These are phyloP conservation scores for Poecilobothrus nobilitatus DNA, from an alignment of 2,888 invertebrate species.

Conservation along the genomic window DNA sequence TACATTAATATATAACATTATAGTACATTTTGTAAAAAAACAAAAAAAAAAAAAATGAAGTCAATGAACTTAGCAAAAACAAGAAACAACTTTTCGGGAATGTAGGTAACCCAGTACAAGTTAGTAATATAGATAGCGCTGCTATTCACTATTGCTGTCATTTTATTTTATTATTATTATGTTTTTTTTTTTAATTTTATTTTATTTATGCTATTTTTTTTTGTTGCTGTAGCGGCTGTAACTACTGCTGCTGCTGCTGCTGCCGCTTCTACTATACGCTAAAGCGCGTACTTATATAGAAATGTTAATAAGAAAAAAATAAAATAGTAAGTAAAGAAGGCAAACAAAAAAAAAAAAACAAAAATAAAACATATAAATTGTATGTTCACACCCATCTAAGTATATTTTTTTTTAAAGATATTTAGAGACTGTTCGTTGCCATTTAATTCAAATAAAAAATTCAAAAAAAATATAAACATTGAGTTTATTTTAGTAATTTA, in stretches of 20 bases:
- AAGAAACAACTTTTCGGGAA: slow-evolving; percentile 26
- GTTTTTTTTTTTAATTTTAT: too few species aligned
- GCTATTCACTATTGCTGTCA: not conserved
- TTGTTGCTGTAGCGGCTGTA: not conserved
- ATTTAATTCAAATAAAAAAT: not conserved
- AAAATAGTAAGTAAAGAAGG: too few species aligned
- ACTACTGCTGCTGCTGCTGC: not conserved
- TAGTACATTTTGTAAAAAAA: not conserved
- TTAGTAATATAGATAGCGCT: slow-evolving; percentile 1
- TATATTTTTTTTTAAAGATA: not conserved
- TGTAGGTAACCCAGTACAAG: slow-evolving; percentile 30
- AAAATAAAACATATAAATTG: not conserved
- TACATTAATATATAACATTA: not conserved
- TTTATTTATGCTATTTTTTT: not conserved
- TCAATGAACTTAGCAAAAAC: slow-evolving; percentile 21
- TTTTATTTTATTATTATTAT: not conserved
- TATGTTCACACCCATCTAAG: slow-evolving; percentile 3
- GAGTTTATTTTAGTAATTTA: too few species aligned
- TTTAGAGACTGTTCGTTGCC: not conserved
- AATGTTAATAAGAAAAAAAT: too few species aligned
- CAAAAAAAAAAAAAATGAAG: slow-evolving; percentile 7
- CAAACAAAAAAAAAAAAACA: too few species aligned
- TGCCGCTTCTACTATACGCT: too few species aligned
- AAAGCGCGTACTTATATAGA: too few species aligned
- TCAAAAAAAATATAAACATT: not conserved